These are phyloP conservation scores for Papilio machaon DNA, from an alignment of 1,140 invertebrate species.

Conservation along the genomic window DNA sequence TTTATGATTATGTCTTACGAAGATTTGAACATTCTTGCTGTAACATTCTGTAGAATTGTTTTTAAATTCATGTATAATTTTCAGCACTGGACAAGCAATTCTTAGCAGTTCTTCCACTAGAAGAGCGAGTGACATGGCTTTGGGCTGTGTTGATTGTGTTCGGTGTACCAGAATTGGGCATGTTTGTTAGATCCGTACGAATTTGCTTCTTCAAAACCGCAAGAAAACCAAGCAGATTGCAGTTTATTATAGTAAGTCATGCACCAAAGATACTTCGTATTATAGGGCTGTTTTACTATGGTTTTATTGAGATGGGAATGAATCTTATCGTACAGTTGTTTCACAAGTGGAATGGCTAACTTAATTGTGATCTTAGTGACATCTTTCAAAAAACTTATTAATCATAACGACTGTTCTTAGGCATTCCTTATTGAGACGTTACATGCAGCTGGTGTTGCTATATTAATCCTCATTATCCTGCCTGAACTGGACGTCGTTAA, in stretches of 20 bases:
- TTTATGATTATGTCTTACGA: too few relatives aligned
- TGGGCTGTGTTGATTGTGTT: conserved; percentile 94
- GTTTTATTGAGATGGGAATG: too few relatives aligned
- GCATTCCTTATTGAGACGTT: conserved; percentile 92
- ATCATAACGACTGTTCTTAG: conserved; percentile 61
- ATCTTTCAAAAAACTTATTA: neutral
- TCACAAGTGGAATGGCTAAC: neutral
- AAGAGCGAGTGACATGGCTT: conserved; percentile 94
- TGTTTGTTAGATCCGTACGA: conserved; percentile 90
- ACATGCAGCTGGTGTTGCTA: conserved; percentile 91
- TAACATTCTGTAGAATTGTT: conserved; percentile 11
- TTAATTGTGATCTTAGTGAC: neutral
- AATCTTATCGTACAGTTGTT: too few relatives aligned
- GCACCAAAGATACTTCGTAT: conserved; percentile 6
- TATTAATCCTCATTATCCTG: conserved; percentile 92
- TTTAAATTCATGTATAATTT: conserved; percentile 42
- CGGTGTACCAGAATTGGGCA: conserved; percentile 91
- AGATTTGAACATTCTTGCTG: too few relatives aligned
- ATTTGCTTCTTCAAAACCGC: conserved; percentile 95
- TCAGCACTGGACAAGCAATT: conserved; percentile 92
- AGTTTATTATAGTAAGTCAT: conserved; percentile 83
- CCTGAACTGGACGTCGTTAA: conserved; percentile 95
- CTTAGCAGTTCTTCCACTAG: conserved; percentile 87
- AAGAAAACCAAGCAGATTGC: conserved; percentile 82
- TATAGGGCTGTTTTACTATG: too few relatives aligned